Base-by-base conservation (phyloP, 2,113 vertebrate genomes). In the Mobula hypostoma region DNA sequence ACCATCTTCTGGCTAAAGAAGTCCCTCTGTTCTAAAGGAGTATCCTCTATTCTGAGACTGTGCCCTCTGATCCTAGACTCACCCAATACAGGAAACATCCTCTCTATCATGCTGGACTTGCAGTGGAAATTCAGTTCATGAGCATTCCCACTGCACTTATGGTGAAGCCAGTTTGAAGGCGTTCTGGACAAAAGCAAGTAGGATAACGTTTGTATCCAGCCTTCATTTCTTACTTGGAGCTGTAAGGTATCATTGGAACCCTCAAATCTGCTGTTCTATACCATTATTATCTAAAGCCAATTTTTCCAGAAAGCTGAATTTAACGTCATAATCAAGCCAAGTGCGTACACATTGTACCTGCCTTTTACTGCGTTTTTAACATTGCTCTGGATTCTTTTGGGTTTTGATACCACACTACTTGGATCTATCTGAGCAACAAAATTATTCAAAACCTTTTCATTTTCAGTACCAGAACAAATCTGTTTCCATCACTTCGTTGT, bases 311-410 rank as follows among this genome's bases (percentile, higher is more conserved):
- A 99, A 99, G 88, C 94, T 88, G 6, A 97, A 99, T 70, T 97
- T 95, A 94, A 99, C 97, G 8, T 98, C 95, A 8, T 97, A 97
- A 92, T 98, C 98, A 0, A 99, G 98, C 98, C 99, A 83, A 99
- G 97, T 96, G 97, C 98, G 95, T 98, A 99, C 21, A 99, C 94
- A 92, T 96, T 96, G 11, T 97, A 98, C 56, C 94, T 97, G 68
- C 96, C 97, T 5, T 92, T 70, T 14, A 97, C 95, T 19, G 97
- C 97, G 24, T 95, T 15, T n/a, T 21, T 95, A 85, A 98, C 88
- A 0, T 98, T 98, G 11, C 96, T 9, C 95, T 98, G 97, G 95
- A 99, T 98, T 0, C 0, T 32, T 0, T 1, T 11, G 14, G 94
- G 94, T 0, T 94, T 0, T 2, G 0, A 95, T 94, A 93, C 96